These are phyloP conservation scores for Osmoderma eremita DNA, from an alignment of 2,888 invertebrate species.

Conservation along the genomic window DNA sequence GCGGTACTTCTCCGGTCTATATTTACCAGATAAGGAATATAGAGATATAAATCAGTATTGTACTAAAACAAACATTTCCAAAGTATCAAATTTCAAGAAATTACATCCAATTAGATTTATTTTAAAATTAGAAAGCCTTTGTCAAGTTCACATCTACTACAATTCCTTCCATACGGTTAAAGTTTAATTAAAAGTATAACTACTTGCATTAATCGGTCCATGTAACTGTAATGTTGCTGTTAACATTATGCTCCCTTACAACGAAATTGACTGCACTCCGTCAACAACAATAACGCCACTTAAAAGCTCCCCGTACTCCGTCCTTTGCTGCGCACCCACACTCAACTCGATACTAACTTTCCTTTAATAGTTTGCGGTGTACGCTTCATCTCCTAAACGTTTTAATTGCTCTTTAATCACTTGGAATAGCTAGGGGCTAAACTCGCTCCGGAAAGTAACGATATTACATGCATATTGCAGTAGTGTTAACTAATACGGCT, in stretches of 20 bases:
- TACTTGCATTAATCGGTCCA: no score
- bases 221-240: no score
- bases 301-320: neutral
- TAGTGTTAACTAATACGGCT: constrained; percentile 5
- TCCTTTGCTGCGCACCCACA: neutral
- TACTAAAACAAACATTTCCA: no score
- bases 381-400: constrained; percentile 22
- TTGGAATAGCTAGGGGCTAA: constrained; percentile 27
- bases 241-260: neutral
- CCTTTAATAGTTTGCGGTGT: constrained; percentile 33
- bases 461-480: constrained; percentile 28
- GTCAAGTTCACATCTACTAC: no score
- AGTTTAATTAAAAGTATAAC: no score
- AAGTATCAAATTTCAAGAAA: no score
- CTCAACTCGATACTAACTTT: constrained; percentile 16
- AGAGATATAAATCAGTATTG: no score
- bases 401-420: constrained; percentile 36
- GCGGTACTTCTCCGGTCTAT: no score
- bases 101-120: no score
- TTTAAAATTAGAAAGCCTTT: no score
- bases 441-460: constrained; percentile 21
- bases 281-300: constrained; percentile 12
- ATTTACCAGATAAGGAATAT: no score
- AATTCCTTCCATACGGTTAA: no score
- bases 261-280: neutral